Percentiles rank a stretch among this genome's conserved stretches.
phyloP scores from a whole-genome alignment of 2,888 invertebrate species.

The Dorcus parallelipipedus region DNA sequence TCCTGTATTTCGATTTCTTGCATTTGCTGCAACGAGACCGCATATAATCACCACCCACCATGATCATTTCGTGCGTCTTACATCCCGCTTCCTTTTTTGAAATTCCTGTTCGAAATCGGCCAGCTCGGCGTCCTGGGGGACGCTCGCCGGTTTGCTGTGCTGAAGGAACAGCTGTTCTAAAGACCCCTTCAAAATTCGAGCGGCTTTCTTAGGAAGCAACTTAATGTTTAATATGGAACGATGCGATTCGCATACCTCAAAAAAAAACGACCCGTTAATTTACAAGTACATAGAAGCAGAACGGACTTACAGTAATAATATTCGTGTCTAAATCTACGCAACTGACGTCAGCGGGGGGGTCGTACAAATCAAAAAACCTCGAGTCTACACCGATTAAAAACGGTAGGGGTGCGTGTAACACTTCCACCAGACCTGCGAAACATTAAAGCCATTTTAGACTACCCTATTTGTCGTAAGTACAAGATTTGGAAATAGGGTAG shows the following conservation, averaged over 20 bases:
- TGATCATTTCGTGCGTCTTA: constrained; percentile 35
- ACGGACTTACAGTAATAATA: constrained; percentile 74
- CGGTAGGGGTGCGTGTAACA: constrained; percentile 94
- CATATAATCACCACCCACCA: neutral
- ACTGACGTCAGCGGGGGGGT: constrained; percentile 94
- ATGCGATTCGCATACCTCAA: constrained; percentile 80
- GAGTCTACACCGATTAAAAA: constrained; percentile 97
- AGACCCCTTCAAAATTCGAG: constrained; percentile 73
- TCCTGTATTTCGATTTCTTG: constrained; percentile 95
- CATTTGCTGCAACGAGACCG: constrained; percentile 58
- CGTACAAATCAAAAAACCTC: constrained; percentile 94
- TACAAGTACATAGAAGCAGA: neutral
- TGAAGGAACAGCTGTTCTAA: constrained; percentile 72
- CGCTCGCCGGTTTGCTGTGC: constrained; percentile 47
- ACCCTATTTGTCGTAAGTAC: neutral
- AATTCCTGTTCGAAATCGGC: constrained; percentile 74
- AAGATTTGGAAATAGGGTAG: no score
- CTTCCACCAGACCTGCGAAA: constrained; percentile 78
- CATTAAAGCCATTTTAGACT: neutral
- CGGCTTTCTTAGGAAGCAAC: constrained; percentile 82
- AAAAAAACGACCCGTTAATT: neutral
- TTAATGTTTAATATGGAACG: constrained; percentile 70
- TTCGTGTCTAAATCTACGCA: constrained; percentile 98
- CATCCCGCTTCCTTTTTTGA: constrained; percentile 75
- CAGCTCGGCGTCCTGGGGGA: constrained; percentile 7